Evolutionary conservation across 2,888 invertebrate species (phyloP).

Genomic region (Dusona sp.): DNA sequence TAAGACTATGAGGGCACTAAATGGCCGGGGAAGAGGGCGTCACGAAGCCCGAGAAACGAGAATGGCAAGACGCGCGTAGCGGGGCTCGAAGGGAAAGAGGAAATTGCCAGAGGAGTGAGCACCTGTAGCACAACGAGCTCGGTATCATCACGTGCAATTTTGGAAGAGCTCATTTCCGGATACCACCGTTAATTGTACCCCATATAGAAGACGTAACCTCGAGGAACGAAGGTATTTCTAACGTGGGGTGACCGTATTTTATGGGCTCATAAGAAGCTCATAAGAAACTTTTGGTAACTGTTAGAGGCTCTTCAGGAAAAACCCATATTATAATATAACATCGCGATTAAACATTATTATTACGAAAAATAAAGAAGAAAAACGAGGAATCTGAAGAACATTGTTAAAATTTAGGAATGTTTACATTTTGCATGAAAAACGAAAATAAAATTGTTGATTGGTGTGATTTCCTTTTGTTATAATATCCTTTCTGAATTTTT

Average conservation of each 20-base stretch:
- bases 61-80: background rate
- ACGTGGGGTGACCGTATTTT: background rate
- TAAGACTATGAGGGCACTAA: constrained; percentile 13
- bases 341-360: too few relatives aligned
- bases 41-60: constrained; percentile 28
- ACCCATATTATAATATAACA: too few relatives aligned
- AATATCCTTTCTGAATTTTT: background rate
- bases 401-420: too few relatives aligned
- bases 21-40: background rate
- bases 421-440: too few relatives aligned
- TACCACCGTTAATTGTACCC: constrained; percentile 8
- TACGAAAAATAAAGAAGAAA: too few relatives aligned
- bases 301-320: background rate
- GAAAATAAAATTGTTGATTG: background rate
- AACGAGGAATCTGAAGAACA: too few relatives aligned
- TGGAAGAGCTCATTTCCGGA: constrained; percentile 46
- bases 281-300: background rate
- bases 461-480: background rate
- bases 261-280: background rate
- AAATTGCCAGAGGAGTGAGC: constrained; percentile 16
- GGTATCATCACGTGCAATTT: constrained; percentile 33
- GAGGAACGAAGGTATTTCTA: constrained; percentile 2
- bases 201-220: background rate
- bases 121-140: constrained; percentile 48
- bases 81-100: background rate